Evolutionary conservation across 2,888 invertebrate species (phyloP), one percentile per base, ranked within the genome.

Genomic region (Ferdinandea cuprea): DNA sequence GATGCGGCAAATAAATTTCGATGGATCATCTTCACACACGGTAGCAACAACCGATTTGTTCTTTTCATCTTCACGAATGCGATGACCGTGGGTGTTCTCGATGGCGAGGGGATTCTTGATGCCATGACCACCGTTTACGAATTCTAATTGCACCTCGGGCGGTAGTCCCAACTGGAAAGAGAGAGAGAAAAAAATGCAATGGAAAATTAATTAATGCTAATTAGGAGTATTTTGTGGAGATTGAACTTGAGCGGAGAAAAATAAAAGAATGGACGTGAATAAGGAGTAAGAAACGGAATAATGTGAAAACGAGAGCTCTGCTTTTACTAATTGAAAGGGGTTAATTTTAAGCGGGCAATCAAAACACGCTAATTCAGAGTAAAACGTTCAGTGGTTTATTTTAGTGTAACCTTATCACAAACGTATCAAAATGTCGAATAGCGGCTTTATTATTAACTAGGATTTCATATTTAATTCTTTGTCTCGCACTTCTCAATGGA

Each of bases 101-200:
- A 94, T 95, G 32, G 97, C 96, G 87, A 98, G 91, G 1, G 99
- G 98, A 91, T 99, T 99, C 91, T 99, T 99, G 83, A 99, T 97
- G 44, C 99, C 99, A 90, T 98, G 98, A 13, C 98, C 98, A 69
- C 98, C 98, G 88, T 99, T 99, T 37, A 99, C 98, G 90, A 98
- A 98, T 91, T 99, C 98, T 87, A 98, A 91, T 80, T 96, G 96
- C 48, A 96, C 94, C 89, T 97, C 97, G 61, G 96, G 94, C 21
- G 97, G 96, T 58, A 97, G 91, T 86, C 97, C 97, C 93, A 97
- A 92, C 97, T 97, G 92, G 84, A 93, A 93, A 74, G 13, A 74
- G 25, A 44, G 8, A 44, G 17, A 8, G 1, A 32, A 58, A n/a
- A 3, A 11, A 11, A 35, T n/a, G 4, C 13, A 40, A 46, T n/a